Conservation (phyloP, 2,797 vertebrate genomes). For the Sciaenops ocellatus region DNA sequence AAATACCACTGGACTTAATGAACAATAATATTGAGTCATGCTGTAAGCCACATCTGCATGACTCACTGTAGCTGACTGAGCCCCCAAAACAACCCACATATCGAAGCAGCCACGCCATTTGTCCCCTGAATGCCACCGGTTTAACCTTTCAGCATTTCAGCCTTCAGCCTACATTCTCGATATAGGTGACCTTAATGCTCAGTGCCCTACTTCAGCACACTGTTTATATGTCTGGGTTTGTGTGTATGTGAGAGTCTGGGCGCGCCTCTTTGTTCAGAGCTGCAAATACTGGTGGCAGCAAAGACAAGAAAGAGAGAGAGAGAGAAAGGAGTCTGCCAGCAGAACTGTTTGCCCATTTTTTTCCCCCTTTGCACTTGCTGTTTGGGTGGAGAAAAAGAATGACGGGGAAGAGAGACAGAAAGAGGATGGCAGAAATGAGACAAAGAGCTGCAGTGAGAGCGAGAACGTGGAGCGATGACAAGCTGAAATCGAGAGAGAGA, state of each 20-base stretch:
- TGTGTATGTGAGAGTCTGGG: slow-evolving; percentile 18
- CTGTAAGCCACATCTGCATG: too few relatives aligned
- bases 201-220: slow-evolving; percentile 46
- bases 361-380: slow-evolving; percentile 23
- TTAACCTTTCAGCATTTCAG: slow-evolving; percentile 56
- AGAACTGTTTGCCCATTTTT: slow-evolving; percentile 38
- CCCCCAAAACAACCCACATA: background rate
- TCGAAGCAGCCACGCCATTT: background rate
- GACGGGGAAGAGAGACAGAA: slow-evolving; percentile 15
- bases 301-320: slow-evolving; percentile 8
- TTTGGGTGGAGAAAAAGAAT: background rate
- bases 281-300: slow-evolving; percentile 41
- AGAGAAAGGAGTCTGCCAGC: slow-evolving; percentile 31
- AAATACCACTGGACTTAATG: background rate
- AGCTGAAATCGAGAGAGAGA: slow-evolving; percentile 23
- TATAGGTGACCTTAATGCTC: slow-evolving; percentile 62
- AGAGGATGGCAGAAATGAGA: slow-evolving; percentile 31
- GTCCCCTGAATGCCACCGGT: slow-evolving; percentile 25
- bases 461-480: slow-evolving; percentile 11
- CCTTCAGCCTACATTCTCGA: slow-evolving; percentile 48
- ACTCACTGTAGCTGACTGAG: background rate
- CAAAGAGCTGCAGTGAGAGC: slow-evolving; percentile 37
- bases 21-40: background rate
- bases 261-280: slow-evolving; percentile 46
- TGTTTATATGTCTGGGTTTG: slow-evolving; percentile 24